Conservation (phyloP, 2,113 vertebrate species). For the Micronisus gabar region DNA sequence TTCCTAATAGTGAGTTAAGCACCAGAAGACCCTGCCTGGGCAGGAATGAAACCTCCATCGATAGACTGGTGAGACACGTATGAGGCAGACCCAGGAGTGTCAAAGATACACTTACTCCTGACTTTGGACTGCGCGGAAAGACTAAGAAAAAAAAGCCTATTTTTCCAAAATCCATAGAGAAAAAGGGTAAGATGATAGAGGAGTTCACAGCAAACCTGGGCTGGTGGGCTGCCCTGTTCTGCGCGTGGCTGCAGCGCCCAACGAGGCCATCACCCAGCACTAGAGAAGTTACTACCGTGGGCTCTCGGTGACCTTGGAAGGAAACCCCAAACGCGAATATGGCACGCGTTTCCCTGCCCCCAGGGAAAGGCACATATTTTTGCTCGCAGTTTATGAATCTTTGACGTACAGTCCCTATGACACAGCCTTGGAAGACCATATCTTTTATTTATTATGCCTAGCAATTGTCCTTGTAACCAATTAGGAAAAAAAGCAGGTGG, state of each 20-base stretch:
- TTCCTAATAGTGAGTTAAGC: not conserved
- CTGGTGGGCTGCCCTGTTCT: not conserved
- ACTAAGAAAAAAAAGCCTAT: not conserved
- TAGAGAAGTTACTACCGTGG: accelerated
- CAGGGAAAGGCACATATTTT: constrained; percentile 35
- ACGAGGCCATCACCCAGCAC: not conserved
- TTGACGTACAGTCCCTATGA: constrained; percentile 14
- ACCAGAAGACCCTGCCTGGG: not conserved
- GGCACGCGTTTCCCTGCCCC: not conserved
- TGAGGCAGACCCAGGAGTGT: not conserved
- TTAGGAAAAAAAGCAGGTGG: constrained; percentile 55
- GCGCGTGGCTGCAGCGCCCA: not conserved
- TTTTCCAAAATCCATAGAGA: not conserved
- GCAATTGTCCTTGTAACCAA: constrained; percentile 36
- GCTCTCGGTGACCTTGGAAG: not conserved
- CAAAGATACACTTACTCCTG: not conserved
- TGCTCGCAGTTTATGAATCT: constrained; percentile 56
- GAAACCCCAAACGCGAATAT: not conserved
- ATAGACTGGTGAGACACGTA: not conserved
- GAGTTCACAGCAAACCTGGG: not conserved
- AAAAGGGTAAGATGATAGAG: not conserved
- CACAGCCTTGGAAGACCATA: not conserved
- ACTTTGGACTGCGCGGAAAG: not conserved
- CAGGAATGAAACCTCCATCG: not conserved
- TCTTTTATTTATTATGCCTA: constrained; percentile 64